A percentile compares a stretch with the other conserved stretches of the same genome.
Evolutionary conservation across 2,797 vertebrate genomes (phyloP).

Genomic region (Myoxocephalus aenaeus): DNA sequence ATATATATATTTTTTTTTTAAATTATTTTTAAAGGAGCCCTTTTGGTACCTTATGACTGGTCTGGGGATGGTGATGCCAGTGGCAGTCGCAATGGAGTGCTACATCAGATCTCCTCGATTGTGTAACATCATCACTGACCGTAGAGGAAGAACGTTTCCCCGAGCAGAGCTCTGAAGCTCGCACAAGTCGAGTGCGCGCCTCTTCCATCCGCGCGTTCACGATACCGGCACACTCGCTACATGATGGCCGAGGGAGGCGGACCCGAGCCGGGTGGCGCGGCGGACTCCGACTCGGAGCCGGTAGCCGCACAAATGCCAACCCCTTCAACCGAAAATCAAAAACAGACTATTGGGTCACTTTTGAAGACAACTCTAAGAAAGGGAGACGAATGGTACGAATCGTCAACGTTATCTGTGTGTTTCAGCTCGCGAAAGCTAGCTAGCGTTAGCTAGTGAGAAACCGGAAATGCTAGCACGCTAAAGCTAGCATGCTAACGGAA

Average conservation of each 20-base stretch:
- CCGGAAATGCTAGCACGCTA: constrained; percentile 74
- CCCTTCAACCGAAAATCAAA: constrained; percentile 85
- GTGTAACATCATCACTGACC: not conserved
- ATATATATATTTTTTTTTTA: not conserved
- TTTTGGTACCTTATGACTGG: not conserved
- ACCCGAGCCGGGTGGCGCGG: constrained; percentile 87
- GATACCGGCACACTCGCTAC: constrained; percentile 80
- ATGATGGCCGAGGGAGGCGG: constrained; percentile 91
- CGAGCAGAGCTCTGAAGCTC: constrained; percentile 39
- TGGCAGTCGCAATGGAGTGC: not conserved
- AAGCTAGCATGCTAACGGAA: constrained; percentile 47
- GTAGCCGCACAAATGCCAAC: constrained; percentile 80
- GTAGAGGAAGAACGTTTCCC: constrained; percentile 50
- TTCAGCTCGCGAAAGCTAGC: not conserved
- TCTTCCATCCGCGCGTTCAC: constrained; percentile 69
- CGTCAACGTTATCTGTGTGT: not conserved
- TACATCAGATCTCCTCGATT: not conserved
- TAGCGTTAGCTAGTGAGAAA: constrained; percentile 23
- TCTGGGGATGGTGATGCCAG: not conserved
- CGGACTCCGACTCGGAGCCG: constrained; percentile 86
- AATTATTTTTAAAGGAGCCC: not conserved
- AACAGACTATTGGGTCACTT: constrained; percentile 85
- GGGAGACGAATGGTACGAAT: constrained; percentile 87
- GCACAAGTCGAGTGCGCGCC: constrained; percentile 30
- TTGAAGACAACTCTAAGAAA: constrained; percentile 85